Conservation (phyloP, 2,113 vertebrate species). For the Scopus umbretta region DNA sequence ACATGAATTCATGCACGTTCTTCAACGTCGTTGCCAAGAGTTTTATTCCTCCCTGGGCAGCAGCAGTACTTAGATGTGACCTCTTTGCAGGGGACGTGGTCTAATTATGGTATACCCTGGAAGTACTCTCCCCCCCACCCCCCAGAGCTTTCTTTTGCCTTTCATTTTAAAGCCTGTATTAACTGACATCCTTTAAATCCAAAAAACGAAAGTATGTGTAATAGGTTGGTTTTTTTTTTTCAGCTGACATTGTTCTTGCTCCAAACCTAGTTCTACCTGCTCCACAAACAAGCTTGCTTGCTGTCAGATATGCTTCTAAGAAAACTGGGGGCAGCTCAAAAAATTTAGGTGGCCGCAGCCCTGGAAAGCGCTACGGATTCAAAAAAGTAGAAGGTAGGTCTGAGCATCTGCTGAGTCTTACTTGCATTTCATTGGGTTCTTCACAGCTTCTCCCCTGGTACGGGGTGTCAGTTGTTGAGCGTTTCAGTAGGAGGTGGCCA, state of each 20-base stretch:
- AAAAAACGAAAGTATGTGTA: not conserved
- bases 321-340: constrained; percentile 85
- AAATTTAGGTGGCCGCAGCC: constrained; percentile 85
- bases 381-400: constrained; percentile 87
- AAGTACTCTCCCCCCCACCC: not conserved
- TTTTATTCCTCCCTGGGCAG: not conserved
- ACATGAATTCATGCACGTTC: not conserved
- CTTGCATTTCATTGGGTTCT: not conserved
- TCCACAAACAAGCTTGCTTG: constrained; percentile 28
- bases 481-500: not conserved
- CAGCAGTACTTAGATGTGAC: not conserved
- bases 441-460: not conserved
- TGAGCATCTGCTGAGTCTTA: not conserved
- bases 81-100: not conserved
- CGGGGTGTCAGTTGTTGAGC: accelerated
- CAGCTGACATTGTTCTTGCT: not conserved
- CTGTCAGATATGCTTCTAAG: constrained; percentile 85
- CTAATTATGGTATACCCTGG: not conserved
- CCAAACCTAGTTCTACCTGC: constrained; percentile 33
- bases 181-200: not conserved
- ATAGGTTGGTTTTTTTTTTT: not conserved
- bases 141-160: not conserved
- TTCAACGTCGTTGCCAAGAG: not conserved
- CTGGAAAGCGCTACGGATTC: constrained; percentile 82
- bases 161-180: not conserved